These are phyloP conservation scores for Callopanchax toddi DNA, from an alignment of 2,113 vertebrate species.

Conservation along the genomic window DNA sequence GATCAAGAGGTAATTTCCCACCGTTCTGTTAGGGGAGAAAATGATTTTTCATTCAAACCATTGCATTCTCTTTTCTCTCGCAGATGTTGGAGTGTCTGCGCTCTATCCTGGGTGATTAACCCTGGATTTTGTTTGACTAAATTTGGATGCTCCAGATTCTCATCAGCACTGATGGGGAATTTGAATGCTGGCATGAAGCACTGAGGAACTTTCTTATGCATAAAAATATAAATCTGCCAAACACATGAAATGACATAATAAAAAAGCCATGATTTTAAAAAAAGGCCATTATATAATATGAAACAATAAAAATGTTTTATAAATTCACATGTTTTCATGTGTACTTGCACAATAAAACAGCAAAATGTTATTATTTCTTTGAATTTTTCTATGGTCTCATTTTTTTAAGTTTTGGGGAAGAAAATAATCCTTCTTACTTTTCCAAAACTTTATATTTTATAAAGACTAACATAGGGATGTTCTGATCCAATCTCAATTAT, in stretches of 20 bases:
- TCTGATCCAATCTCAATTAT: too few species aligned
- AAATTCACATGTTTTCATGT: too few species aligned
- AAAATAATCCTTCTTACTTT: too few species aligned
- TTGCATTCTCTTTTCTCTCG: conserved; percentile 32
- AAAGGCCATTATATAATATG: background rate
- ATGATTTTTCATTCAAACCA: conserved; percentile 52
- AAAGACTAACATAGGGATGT: too few species aligned
- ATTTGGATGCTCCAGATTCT: conserved; percentile 76
- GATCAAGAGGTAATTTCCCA: conserved; percentile 53
- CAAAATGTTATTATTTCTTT: background rate
- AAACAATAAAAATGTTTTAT: background rate
- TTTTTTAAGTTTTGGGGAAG: background rate
- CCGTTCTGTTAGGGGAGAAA: conserved; percentile 62
- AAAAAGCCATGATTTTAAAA: conserved; percentile 1
- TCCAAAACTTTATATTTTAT: too few species aligned
- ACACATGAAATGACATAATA: background rate
- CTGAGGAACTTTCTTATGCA: conserved; percentile 52
- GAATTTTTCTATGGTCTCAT: background rate
- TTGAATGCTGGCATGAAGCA: conserved; percentile 25
- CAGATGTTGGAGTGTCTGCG: conserved; percentile 64
- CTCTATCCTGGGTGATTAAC: conserved; percentile 73
- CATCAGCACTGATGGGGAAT: conserved; percentile 43
- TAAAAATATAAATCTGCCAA: conserved; percentile 48
- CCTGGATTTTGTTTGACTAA: conserved; percentile 62
- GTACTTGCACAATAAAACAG: background rate